Evolutionary conservation across 2,888 invertebrate genomes (phyloP), one percentile per base, ranked within the genome.

Genomic region (Rugalucina vietnamica): DNA sequence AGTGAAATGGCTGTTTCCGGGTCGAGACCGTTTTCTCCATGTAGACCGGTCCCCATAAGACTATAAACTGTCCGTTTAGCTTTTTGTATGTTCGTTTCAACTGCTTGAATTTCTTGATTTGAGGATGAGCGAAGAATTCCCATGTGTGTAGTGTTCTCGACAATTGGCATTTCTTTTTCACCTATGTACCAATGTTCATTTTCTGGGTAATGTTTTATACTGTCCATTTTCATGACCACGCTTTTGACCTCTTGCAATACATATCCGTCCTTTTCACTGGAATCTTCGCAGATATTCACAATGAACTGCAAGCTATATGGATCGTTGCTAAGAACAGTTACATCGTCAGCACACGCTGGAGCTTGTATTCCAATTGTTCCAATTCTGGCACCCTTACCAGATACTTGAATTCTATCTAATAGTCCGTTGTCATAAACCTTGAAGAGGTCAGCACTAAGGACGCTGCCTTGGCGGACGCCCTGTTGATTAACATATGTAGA

Each of bases 391-490:
- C 71, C 71, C n/a, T 39, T 71, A 36, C 71, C 71, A 8, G 71
- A 39, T 12, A n/a, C 27, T 5, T 24, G n/a, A 5, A 71, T 36
- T 71, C 71, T 71, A 36, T 71, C 10, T 36, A 36, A 21, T 34
- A 71, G 71, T 37, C 43, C 71, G 36, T 71, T 36, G n/a, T 39
- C 43, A 39, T 71, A 71, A 12, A 71, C 43, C n/a, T 71, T 71
- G 43, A 39, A 71, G n/a, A 71, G 71, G 37, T 76, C 60, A n/a
- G 57, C 39, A 27, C 37, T 24, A 37, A 81, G 34, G 36, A 76
- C 29, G 69, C 76, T 57, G 43, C 76, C 18, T 71, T 81, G 71
- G 14, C 43, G 29, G 49, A 74, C 34, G 71, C 69, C 43, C 34
- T 81, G 57, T 76, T 74, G 49, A 76, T 81, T 75, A 49, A 54